Conservation (phyloP, 2,888 invertebrate genomes). For the Selenia dentaria region DNA sequence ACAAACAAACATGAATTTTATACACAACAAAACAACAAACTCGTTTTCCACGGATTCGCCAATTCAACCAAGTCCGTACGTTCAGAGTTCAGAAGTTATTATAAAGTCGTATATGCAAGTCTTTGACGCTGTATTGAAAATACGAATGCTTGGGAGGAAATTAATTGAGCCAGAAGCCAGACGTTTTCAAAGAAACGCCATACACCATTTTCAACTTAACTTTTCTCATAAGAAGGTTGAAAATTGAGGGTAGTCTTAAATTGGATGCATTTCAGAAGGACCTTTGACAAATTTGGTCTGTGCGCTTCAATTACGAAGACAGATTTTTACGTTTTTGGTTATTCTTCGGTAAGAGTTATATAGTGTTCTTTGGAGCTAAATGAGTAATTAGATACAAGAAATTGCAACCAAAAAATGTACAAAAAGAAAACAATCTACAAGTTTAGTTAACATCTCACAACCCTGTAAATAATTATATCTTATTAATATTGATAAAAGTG, state of each 20-base stretch:
- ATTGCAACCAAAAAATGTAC: no score
- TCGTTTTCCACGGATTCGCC: constrained; percentile 7
- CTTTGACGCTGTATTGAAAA: constrained; percentile 53
- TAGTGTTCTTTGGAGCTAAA: not conserved
- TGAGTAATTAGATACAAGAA: no score
- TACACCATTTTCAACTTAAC: constrained; percentile 7
- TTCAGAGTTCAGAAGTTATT: constrained; percentile 41
- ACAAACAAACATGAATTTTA: no score
- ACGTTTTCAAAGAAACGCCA: constrained; percentile 41
- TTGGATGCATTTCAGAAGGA: constrained; percentile 28
- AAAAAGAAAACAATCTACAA: no score
- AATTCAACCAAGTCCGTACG: constrained; percentile 10
- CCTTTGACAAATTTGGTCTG: constrained; percentile 30
- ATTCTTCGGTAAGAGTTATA: constrained; percentile 1
- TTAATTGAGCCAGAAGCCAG: constrained; percentile 55
- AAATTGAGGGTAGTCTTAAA: not conserved
- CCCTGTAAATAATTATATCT: no score
- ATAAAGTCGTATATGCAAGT: constrained; percentile 45
- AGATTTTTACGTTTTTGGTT: constrained; percentile 17
- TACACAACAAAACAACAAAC: not conserved
- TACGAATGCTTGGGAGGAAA: constrained; percentile 45
- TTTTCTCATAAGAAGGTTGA: not conserved
- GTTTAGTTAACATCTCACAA: no score
- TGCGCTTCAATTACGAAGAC: constrained; percentile 21
- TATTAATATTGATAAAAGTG: no score